Conservation (phyloP, 2,888 invertebrate species). For the Polydrusus tereticollis region DNA sequence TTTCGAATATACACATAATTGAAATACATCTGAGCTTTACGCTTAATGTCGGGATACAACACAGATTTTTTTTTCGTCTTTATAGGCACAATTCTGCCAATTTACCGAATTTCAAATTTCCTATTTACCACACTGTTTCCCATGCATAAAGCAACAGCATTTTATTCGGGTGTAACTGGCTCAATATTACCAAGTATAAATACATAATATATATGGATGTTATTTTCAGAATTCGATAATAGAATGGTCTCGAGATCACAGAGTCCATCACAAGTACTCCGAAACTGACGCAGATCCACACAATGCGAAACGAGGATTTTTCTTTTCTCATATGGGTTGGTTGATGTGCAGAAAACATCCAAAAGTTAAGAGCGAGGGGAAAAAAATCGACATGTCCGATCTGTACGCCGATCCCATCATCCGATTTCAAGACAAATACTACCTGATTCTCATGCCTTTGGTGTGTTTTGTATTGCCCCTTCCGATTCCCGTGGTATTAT, state of each 20-base stretch:
- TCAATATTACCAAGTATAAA: no score
- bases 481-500: conserved; percentile 78
- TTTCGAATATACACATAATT: no score
- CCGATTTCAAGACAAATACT: conserved; percentile 73
- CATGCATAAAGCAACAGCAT: no score
- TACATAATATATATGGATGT: background rate
- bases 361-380: conserved; percentile 87
- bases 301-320: conserved; percentile 92
- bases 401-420: conserved; percentile 82
- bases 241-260: conserved; percentile 84
- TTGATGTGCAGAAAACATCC: conserved; percentile 91
- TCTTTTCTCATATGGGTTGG: conserved; percentile 98
- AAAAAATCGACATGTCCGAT: conserved; percentile 87
- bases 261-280: conserved; percentile 92
- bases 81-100: no score
- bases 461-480: conserved; percentile 84
- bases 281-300: conserved; percentile 96
- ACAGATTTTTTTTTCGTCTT: no score
- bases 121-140: no score
- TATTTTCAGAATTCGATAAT: conserved; percentile 76
- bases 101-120: no score
- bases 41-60: no score
- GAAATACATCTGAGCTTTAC: no score
- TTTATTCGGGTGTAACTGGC: no score
- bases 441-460: conserved; percentile 78